Evolutionary conservation across 2,113 vertebrate genomes (phyloP).

Genomic region (Rhadina sibilatrix): DNA sequence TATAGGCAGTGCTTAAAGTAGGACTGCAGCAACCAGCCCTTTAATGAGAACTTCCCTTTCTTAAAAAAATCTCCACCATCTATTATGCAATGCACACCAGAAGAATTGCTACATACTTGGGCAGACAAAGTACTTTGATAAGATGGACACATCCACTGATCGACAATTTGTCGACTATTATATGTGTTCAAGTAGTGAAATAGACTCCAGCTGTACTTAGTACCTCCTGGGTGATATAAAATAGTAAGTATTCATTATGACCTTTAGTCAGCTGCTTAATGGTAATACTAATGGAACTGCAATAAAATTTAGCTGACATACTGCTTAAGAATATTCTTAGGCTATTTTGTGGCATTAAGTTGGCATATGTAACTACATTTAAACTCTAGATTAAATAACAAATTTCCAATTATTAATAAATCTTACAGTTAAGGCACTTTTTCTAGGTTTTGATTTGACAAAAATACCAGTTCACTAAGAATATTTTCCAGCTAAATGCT

Average conservation of each 20-base stretch:
- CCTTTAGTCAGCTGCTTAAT: constrained; percentile 63
- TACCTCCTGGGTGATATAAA: constrained; percentile 60
- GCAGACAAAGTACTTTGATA: constrained; percentile 21
- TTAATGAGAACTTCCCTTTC: neutral
- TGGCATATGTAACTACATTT: constrained; percentile 31
- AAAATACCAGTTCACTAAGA: neutral
- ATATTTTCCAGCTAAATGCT: neutral
- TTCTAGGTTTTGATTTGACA: neutral
- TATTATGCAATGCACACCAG: neutral
- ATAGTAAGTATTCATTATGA: constrained; percentile 66
- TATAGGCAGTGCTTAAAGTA: neutral
- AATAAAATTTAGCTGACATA: constrained; percentile 55
- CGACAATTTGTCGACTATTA: constrained; percentile 36
- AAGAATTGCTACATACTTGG: neutral
- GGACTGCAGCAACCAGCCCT: neutral
- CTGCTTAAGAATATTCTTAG: constrained; percentile 38
- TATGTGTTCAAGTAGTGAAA: constrained; percentile 38
- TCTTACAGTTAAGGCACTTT: neutral
- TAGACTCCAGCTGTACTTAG: constrained; percentile 49
- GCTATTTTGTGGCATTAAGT: constrained; percentile 50
- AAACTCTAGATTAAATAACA: constrained; percentile 42
- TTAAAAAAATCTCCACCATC: neutral
- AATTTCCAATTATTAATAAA: constrained; percentile 28
- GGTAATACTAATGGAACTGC: constrained; percentile 51
- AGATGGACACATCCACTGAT: constrained; percentile 33